Conservation (phyloP, 2,797 vertebrate genomes). For the Cossypha polioptera region DNA sequence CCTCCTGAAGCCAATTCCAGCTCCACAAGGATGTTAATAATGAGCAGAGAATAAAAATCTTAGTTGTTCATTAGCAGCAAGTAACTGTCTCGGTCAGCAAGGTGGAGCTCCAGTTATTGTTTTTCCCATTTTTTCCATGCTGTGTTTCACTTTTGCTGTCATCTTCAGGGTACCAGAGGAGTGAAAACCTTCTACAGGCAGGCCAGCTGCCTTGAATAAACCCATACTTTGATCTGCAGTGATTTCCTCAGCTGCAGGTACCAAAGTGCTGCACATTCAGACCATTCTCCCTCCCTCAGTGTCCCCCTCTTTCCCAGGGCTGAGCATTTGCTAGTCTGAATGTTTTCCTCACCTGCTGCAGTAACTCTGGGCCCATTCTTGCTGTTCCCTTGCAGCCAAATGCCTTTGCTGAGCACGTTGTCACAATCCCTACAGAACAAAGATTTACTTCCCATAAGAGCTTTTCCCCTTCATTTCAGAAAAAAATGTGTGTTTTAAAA, state of each 20-base stretch:
- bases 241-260: background rate
- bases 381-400: background rate
- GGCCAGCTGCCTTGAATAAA: background rate
- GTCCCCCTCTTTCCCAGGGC: background rate
- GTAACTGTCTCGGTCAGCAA: background rate
- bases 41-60: background rate
- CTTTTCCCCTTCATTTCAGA: background rate
- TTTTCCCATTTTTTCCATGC: background rate
- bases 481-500: background rate
- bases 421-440: background rate
- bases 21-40: background rate
- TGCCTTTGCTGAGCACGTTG: accelerated
- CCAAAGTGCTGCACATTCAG: background rate
- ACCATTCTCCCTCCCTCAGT: background rate
- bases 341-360: background rate
- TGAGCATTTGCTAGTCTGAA: background rate
- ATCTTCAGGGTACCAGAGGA: background rate
- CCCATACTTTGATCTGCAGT: background rate
- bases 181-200: background rate
- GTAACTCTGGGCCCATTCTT: background rate
- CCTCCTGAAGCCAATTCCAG: background rate
- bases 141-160: background rate
- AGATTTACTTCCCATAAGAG: background rate
- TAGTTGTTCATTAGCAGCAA: background rate
- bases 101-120: background rate